phyloP scores from a whole-genome alignment of 2,797 vertebrate genomes.

The Tenualosa thibaudeaui region DNA sequence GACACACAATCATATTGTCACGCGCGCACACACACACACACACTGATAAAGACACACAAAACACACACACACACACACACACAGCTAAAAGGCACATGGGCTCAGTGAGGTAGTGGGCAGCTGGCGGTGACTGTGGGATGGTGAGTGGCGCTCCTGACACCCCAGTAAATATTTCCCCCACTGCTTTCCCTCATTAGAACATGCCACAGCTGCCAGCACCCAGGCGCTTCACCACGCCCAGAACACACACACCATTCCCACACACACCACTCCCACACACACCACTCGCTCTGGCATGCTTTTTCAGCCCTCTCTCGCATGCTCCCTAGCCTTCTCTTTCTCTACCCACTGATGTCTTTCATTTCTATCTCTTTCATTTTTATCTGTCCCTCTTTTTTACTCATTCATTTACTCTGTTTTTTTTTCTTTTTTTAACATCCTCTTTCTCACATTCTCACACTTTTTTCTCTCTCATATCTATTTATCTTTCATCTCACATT shows the following conservation, averaged over 20 bases:
- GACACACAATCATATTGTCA: neutral
- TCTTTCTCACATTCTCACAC: neutral
- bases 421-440: neutral
- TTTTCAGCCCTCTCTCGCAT: too few relatives aligned
- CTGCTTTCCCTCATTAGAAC: slow-evolving; percentile 60
- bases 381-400: neutral
- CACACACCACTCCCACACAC: neutral
- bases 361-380: neutral
- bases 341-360: too few relatives aligned
- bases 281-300: neutral
- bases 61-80: slow-evolving; percentile 14
- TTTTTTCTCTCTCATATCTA: neutral
- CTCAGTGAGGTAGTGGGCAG: slow-evolving; percentile 65
- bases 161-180: slow-evolving; percentile 74
- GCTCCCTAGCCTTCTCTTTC: too few relatives aligned
- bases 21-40: neutral
- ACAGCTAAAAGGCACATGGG: neutral
- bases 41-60: neutral
- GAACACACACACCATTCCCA: neutral
- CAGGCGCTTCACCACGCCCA: slow-evolving; percentile 48
- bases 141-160: slow-evolving; percentile 64
- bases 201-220: slow-evolving; percentile 54
- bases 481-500: neutral
- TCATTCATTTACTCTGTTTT: neutral
- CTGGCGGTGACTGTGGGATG: slow-evolving; percentile 68